Evolutionary conservation across 2,113 vertebrate species (phyloP), one percentile per base, ranked within the genome.

Genomic region (Lepisosteus oculatus): DNA sequence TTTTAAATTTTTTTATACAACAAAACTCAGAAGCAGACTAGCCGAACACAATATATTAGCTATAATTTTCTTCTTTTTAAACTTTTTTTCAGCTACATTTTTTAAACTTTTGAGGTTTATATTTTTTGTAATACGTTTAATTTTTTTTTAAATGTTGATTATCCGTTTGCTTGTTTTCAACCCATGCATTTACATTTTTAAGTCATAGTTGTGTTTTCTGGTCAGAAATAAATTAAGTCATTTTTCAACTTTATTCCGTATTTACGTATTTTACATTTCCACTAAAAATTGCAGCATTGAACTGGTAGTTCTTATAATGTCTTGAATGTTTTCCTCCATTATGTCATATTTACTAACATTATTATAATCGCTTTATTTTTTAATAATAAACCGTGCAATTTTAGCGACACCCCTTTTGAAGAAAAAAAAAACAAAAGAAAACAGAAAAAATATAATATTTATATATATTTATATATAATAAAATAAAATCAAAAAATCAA

Each of bases 21-120:
- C 89, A 90, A 88, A 91, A 83, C 83, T 79, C 77, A 82, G 93
- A 91, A 94, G 92, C 92, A 90, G 93, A 94, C 92, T 91, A 95
- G 91, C 91, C 91, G 85, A 94, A 95, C 93, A 95, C 94, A 95
- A 96, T 94, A 95, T 94, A 95, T 95, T 95, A 95, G 91, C 93
- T 94, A 92, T 92, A 88, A 90, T 89, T 91, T 90, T 81, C 3
- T 83, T 88, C 88, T 82, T 88, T 29, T 29, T 82, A 83, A 84
- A 61, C 78, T 87, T 84, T 90, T 79, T 76, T 83, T 88, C 76
- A 73, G 83, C 90, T 88, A 80, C 85, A 89, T 87, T 78, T 84
- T 51, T 51, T 51, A 6, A 51, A 51, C 62, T 61, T 2, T 80
- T 87, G 86, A 92, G 90, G 86, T 87, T 89, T 92, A 93, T 90